A percentile compares a stretch with the other conserved stretches of the same genome.
These are phyloP conservation scores for Drosophila malerkotliana DNA, from an alignment of 1,140 invertebrate genomes.

Conservation along the genomic window DNA sequence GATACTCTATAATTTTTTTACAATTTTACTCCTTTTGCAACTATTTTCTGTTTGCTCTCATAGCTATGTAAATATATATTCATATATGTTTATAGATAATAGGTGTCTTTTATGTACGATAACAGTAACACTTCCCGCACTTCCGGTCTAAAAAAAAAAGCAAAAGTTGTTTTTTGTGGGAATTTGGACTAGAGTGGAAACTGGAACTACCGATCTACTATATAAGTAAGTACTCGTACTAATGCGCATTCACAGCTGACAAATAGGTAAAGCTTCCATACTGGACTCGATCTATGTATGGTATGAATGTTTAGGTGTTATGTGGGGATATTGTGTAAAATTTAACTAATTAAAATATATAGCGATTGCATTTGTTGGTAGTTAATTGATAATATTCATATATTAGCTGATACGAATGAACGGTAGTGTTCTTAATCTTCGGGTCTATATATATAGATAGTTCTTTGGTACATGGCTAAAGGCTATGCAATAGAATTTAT, in stretches of 20 bases:
- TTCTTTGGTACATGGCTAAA: conserved; percentile 78
- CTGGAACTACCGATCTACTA: conserved; percentile 23
- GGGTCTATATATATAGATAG: conserved; percentile 33
- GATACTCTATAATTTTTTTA: conserved; percentile 31
- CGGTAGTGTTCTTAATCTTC: conserved; percentile 37
- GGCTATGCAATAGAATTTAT: conserved; percentile 67
- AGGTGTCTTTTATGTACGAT: conserved; percentile 34
- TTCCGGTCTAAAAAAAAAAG: conserved; percentile 17
- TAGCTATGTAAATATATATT: conserved; percentile 32
- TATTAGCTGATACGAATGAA: conserved; percentile 40
- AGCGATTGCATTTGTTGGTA: conserved; percentile 49
- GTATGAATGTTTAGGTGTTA: conserved; percentile 4
- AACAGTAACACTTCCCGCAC: conserved; percentile 60
- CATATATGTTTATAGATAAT: conserved; percentile 28
- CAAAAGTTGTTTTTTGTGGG: conserved; percentile 15
- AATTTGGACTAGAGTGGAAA: conserved; percentile 13
- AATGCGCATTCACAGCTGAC: conserved; percentile 69
- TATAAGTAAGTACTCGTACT: conserved; percentile 18
- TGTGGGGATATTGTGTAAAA: conserved; percentile 51
- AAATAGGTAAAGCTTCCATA: conserved; percentile 54
- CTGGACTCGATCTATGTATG: conserved; percentile 29
- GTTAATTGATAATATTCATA: conserved; percentile 42
- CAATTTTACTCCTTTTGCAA: conserved; percentile 8
- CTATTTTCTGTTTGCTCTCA: conserved; percentile 10
- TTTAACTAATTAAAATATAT: conserved; percentile 75